phyloP scores from a whole-genome alignment of 2,888 invertebrate species.

The Eulithis testata region DNA sequence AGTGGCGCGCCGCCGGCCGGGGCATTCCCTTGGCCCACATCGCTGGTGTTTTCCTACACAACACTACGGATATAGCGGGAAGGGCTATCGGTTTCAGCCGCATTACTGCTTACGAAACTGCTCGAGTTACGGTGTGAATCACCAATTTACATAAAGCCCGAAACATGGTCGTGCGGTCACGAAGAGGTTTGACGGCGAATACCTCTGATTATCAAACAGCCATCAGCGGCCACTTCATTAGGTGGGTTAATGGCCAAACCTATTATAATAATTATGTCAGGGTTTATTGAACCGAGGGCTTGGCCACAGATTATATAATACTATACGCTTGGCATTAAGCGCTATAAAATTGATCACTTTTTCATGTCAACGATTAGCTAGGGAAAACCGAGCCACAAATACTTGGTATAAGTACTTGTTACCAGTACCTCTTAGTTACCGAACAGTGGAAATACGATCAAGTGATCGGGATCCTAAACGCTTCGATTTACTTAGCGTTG shows the following conservation, averaged over 20 bases:
- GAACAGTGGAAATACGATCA: too few relatives aligned
- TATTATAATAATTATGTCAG: conserved; percentile 20
- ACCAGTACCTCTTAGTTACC: too few relatives aligned
- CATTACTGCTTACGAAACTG: conserved; percentile 20
- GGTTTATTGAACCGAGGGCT: conserved; percentile 17
- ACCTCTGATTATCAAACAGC: conserved; percentile 10
- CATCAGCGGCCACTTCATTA: conserved; percentile 15
- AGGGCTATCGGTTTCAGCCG: conserved; percentile 25
- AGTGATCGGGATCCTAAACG: too few relatives aligned
- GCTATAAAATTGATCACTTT: too few relatives aligned
- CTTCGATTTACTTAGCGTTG: too few relatives aligned
- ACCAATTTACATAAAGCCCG: neutral
- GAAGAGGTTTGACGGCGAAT: neutral
- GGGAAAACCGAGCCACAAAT: too few relatives aligned
- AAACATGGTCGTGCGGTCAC: neutral
- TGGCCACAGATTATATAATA: too few relatives aligned
- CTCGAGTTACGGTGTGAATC: conserved; percentile 11
- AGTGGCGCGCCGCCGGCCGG: conserved; percentile 9
- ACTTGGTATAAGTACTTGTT: too few relatives aligned
- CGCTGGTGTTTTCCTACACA: conserved; percentile 23
- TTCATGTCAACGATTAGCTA: too few relatives aligned
- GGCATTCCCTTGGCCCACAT: conserved; percentile 30
- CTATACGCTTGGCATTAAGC: too few relatives aligned
- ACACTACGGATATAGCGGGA: conserved; percentile 21
- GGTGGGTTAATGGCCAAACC: conserved; percentile 24